These are phyloP conservation scores for Scophthalmus maximus DNA, from an alignment of 2,113 vertebrate genomes.

Conservation along the genomic window DNA sequence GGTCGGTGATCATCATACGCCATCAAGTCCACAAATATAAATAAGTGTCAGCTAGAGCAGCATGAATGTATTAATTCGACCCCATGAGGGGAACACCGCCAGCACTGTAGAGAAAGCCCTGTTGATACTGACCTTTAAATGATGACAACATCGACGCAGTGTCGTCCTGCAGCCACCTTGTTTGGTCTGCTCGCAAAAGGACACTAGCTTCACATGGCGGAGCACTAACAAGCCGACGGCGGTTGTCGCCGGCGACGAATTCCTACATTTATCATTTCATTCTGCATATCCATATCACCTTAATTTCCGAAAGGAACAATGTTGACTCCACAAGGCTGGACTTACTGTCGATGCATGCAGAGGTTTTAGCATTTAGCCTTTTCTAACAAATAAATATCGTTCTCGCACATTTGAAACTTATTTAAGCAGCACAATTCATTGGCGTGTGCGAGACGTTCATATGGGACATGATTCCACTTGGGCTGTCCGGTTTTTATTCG, in stretches of 20 bases:
- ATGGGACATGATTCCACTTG: too few relatives aligned
- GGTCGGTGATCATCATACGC: conserved; percentile 45
- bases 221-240: not conserved
- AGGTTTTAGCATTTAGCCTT: too few relatives aligned
- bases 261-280: too few relatives aligned
- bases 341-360: too few relatives aligned
- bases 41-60: conserved; percentile 43
- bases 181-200: conserved; percentile 1
- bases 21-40: conserved; percentile 55
- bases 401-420: too few relatives aligned
- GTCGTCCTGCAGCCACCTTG: not conserved
- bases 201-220: not conserved
- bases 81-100: not conserved
- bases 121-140: conserved; percentile 50
- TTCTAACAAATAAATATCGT: too few relatives aligned
- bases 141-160: conserved; percentile 10
- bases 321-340: too few relatives aligned
- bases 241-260: not conserved
- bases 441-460: too few relatives aligned
- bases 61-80: conserved; percentile 9
- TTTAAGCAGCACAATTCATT: too few relatives aligned
- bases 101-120: not conserved
- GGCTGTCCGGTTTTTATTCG: too few relatives aligned
- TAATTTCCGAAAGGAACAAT: too few relatives aligned
- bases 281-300: too few relatives aligned